Conservation (phyloP, 2,113 vertebrate species). For the Pitta sordida region DNA sequence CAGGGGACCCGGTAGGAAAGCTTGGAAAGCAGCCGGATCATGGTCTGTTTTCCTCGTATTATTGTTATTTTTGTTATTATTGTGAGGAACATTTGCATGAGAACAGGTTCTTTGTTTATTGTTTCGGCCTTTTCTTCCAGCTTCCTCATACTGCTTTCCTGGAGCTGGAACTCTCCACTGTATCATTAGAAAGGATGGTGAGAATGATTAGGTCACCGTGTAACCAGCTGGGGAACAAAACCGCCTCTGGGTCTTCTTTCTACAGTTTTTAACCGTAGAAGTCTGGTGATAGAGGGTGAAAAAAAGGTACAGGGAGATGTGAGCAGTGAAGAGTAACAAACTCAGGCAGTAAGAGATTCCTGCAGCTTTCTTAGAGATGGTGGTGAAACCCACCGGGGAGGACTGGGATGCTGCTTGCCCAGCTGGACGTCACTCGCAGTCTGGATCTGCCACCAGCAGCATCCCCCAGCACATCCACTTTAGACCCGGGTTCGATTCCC, state of each 20-base stretch:
- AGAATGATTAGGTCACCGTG: not conserved
- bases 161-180: not conserved
- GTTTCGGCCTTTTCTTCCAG: not conserved
- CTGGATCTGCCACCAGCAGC: not conserved
- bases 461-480: not conserved
- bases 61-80: not conserved
- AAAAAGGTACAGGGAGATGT: not conserved
- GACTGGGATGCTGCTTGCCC: not conserved
- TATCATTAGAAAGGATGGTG: not conserved
- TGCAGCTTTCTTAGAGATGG: not conserved
- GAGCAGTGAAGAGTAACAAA: not conserved
- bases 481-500: too few species aligned
- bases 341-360: not conserved
- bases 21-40: not conserved
- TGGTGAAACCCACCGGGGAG: not conserved
- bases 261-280: not conserved
- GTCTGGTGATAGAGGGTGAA: not conserved
- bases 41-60: not conserved
- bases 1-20: not conserved
- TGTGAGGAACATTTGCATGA: not conserved
- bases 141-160: not conserved
- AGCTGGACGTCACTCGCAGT: fast-evolving
- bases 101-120: not conserved
- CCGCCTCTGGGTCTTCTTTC: fast-evolving
- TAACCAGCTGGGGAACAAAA: not conserved